A percentile compares a stretch with the other conserved stretches of the same genome.
These are phyloP conservation scores for Tylochromis polylepis DNA, from an alignment of 2,113 vertebrate species.

Conservation along the genomic window DNA sequence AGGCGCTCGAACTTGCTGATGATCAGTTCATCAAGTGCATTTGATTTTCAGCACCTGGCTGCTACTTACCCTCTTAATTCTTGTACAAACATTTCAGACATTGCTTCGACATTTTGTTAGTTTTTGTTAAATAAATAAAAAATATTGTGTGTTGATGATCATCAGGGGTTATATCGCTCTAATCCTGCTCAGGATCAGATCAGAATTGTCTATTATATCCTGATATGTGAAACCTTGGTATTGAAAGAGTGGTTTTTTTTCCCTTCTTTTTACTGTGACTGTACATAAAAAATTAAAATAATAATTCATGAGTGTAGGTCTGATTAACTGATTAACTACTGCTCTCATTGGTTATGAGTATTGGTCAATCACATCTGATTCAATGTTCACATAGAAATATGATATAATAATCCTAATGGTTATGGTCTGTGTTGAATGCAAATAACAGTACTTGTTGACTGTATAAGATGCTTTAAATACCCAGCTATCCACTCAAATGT, in stretches of 20 bases:
- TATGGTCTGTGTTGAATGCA: neutral
- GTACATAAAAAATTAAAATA: neutral
- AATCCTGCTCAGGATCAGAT: neutral
- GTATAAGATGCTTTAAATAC: neutral
- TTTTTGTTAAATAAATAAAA: neutral
- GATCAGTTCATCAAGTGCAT: neutral
- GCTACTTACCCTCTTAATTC: neutral
- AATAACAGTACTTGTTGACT: neutral
- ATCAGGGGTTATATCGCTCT: fast-evolving
- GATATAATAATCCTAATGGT: no score
- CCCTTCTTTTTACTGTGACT: neutral
- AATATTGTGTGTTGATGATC: neutral
- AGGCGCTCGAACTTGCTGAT: neutral
- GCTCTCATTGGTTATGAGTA: neutral
- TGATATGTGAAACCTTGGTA: neutral
- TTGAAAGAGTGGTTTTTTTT: neutral
- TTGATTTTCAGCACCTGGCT: neutral
- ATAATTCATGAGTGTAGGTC: neutral
- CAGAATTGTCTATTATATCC: neutral
- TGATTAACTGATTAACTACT: neutral
- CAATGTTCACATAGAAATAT: neutral
- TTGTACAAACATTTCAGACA: neutral
- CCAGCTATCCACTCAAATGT: neutral
- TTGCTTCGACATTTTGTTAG: fast-evolving
- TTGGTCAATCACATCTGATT: neutral